phyloP scores from a whole-genome alignment of 2,797 vertebrate genomes.

The Ptychadena robeensis region DNA sequence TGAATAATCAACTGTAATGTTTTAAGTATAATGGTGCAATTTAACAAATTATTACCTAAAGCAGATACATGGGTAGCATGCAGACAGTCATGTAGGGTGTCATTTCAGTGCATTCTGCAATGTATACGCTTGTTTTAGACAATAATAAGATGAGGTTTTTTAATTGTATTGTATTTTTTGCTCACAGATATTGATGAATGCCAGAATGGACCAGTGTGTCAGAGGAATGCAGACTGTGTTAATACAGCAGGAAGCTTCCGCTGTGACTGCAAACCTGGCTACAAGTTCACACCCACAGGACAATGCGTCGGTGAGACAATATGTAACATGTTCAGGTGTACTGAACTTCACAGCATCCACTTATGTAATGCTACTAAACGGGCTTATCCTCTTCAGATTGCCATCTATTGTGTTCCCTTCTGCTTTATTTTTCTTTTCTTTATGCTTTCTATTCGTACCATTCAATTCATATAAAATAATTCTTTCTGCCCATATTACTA shows the following conservation, averaged over 20 bases:
- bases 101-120: neutral
- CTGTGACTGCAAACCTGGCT: slow-evolving; percentile 93
- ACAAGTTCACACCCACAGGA: slow-evolving; percentile 88
- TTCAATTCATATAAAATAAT: neutral
- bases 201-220: slow-evolving; percentile 93
- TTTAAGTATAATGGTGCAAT: neutral
- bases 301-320: slow-evolving; percentile 85
- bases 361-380: neutral
- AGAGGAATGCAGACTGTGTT: slow-evolving; percentile 90
- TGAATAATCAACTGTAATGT: slow-evolving; percentile 2
- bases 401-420: neutral
- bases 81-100: neutral
- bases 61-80: neutral
- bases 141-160: neutral
- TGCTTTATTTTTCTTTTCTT: neutral
- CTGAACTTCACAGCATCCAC: slow-evolving; percentile 9
- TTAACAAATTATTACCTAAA: neutral
- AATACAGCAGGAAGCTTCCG: slow-evolving; percentile 93
- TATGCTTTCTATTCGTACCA: neutral
- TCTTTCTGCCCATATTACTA: too few relatives aligned
- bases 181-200: slow-evolving; percentile 93
- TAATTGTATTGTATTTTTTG: slow-evolving; percentile 26
- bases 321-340: slow-evolving; percentile 2
- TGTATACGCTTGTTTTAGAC: too few relatives aligned
- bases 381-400: neutral